These are phyloP conservation scores for Pasiphila rectangulata DNA, from an alignment of 2,888 invertebrate genomes.

Conservation along the genomic window DNA sequence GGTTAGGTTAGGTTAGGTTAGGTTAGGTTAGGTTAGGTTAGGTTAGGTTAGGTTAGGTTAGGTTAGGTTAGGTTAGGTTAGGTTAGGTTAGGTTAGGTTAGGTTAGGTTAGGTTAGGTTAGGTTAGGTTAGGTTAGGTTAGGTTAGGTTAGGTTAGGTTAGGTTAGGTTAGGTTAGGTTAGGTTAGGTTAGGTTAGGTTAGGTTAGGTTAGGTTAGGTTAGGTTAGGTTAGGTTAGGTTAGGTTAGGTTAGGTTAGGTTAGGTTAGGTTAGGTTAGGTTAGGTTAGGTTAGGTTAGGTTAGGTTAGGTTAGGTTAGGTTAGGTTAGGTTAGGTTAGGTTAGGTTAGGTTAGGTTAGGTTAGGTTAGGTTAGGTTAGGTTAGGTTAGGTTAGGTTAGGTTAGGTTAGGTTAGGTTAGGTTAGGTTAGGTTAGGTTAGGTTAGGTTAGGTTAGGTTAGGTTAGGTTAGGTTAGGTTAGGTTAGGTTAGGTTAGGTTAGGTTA, in stretches of 20 bases:
- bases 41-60: slow-evolving; percentile 19
- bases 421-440: slow-evolving; percentile 11
- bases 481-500: slow-evolving; percentile 11
- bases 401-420: slow-evolving; percentile 11
- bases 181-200: slow-evolving; percentile 11
- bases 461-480: slow-evolving; percentile 11
- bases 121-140: slow-evolving; percentile 15
- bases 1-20: slow-evolving; percentile 15
- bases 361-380: slow-evolving; percentile 11
- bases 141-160: slow-evolving; percentile 18
- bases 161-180: slow-evolving; percentile 13
- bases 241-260: slow-evolving; percentile 11
- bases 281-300: slow-evolving; percentile 11
- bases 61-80: slow-evolving; percentile 20
- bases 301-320: slow-evolving; percentile 11
- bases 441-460: slow-evolving; percentile 11
- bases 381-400: slow-evolving; percentile 11
- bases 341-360: slow-evolving; percentile 11
- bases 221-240: slow-evolving; percentile 11
- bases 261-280: slow-evolving; percentile 11
- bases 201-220: slow-evolving; percentile 11
- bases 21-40: slow-evolving; percentile 19
- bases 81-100: slow-evolving; percentile 20
- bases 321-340: slow-evolving; percentile 11
- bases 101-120: slow-evolving; percentile 19